Evolutionary conservation across 2,888 invertebrate genomes (phyloP).

Genomic region (Pilophorus perplexus): DNA sequence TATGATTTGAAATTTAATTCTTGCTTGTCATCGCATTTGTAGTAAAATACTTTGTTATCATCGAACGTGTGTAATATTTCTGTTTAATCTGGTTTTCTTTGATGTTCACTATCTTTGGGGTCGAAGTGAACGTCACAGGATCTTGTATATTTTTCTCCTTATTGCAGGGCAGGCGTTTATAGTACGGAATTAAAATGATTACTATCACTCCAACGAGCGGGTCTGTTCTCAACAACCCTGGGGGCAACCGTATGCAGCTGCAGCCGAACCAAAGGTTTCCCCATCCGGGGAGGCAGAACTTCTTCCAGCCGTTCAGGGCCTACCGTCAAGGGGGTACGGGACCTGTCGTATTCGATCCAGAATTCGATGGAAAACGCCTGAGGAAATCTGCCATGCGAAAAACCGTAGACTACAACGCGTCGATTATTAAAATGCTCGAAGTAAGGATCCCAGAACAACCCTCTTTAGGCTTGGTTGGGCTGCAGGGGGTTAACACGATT

Average conservation of each 20-base stretch:
- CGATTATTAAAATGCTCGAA: slow-evolving; percentile 88
- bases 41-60: too few species aligned
- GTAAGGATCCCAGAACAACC: slow-evolving; percentile 57
- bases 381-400: slow-evolving; percentile 95
- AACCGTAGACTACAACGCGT: slow-evolving; percentile 96
- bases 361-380: slow-evolving; percentile 93
- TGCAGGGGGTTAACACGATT: too few species aligned
- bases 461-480: too few species aligned
- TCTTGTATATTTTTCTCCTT: background rate
- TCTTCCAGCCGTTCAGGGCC: slow-evolving; percentile 57
- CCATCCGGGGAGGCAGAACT: slow-evolving; percentile 51
- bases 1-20: slow-evolving; percentile 3
- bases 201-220: slow-evolving; percentile 38
- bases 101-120: too few species aligned
- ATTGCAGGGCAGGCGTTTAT: too few species aligned
- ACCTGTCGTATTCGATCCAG: slow-evolving; percentile 54
- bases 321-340: slow-evolving; percentile 52
- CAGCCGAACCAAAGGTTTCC: slow-evolving; percentile 33
- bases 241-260: slow-evolving; percentile 32
- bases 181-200: too few species aligned
- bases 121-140: too few species aligned
- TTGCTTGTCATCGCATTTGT: background rate
- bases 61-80: too few species aligned
- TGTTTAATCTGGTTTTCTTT: too few species aligned
- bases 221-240: slow-evolving; percentile 21